phyloP scores from a whole-genome alignment of 2,888 invertebrate species.

The Dione vanillae region DNA sequence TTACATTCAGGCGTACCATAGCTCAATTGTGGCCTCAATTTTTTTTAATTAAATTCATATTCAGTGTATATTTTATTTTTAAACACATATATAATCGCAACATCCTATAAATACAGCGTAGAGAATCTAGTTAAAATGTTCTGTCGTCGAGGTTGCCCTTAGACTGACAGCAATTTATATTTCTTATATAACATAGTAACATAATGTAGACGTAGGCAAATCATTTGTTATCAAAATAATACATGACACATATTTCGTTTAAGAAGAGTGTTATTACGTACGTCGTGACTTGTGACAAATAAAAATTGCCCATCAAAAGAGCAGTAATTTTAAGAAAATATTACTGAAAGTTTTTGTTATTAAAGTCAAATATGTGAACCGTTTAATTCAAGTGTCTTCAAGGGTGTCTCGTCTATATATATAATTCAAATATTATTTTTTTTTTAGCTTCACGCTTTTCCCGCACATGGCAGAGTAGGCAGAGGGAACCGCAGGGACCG shows the following conservation, averaged over 20 bases:
- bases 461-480: too few relatives aligned
- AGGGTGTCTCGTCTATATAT: not conserved
- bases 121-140: conserved; percentile 34
- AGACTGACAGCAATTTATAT: conserved; percentile 43
- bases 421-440: too few relatives aligned
- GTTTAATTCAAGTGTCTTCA: not conserved
- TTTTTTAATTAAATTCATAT: too few relatives aligned
- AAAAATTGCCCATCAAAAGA: not conserved
- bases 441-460: too few relatives aligned
- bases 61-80: too few relatives aligned
- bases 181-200: conserved; percentile 41
- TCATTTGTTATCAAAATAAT: conserved; percentile 36
- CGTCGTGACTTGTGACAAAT: not conserved
- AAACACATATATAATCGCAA: conserved; percentile 12
- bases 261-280: conserved; percentile 1
- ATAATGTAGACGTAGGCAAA: conserved; percentile 33
- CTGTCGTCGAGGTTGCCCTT: conserved; percentile 35
- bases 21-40: too few relatives aligned
- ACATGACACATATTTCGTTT: conserved; percentile 25
- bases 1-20: too few relatives aligned
- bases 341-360: not conserved
- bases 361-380: not conserved
- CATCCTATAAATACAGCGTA: conserved; percentile 35
- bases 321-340: not conserved
- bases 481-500: too few relatives aligned